Evolutionary conservation across 1,140 invertebrate species (phyloP).

Genomic region (Aradophagus sp.): DNA sequence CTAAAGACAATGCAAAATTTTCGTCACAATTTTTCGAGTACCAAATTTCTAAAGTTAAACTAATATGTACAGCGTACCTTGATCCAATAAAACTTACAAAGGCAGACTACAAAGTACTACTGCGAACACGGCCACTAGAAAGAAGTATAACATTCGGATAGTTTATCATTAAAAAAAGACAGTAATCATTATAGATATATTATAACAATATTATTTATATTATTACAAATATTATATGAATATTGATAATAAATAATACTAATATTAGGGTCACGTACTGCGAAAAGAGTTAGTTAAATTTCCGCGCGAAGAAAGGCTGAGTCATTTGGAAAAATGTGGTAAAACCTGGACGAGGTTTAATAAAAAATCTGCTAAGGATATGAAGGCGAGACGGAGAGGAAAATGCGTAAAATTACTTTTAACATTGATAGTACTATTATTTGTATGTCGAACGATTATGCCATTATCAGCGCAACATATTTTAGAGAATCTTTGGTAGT

Average conservation of each 20-base stretch:
- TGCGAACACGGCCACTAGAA: conserved; percentile 70
- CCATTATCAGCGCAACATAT: conserved; percentile 74
- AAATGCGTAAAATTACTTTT: conserved; percentile 70
- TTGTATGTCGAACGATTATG: conserved; percentile 75
- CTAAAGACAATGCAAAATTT: conserved; percentile 6
- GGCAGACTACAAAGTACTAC: conserved; percentile 67
- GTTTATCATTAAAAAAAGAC: conserved; percentile 72
- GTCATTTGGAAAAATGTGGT: conserved; percentile 56
- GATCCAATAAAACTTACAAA: conserved; percentile 68
- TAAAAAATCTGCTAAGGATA: conserved; percentile 35
- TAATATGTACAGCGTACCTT: conserved; percentile 67
- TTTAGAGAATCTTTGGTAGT: conserved; percentile 72
- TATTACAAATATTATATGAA: conserved; percentile 73
- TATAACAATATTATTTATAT: conserved; percentile 74
- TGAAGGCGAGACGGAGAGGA: conserved; percentile 24
- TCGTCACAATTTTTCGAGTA: conserved; percentile 24
- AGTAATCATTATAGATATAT: conserved; percentile 74
- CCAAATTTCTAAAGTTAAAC: conserved; percentile 42
- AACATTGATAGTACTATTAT: conserved; percentile 75
- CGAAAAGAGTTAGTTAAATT: conserved; percentile 59
- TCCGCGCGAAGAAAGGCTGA: conserved; percentile 55
- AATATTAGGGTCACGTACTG: conserved; percentile 70
- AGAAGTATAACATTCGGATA: conserved; percentile 72
- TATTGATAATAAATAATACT: conserved; percentile 69
- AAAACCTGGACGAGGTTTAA: conserved; percentile 47